phyloP scores from a whole-genome alignment of 2,888 invertebrate species.

The Agrotis exclamationis region DNA sequence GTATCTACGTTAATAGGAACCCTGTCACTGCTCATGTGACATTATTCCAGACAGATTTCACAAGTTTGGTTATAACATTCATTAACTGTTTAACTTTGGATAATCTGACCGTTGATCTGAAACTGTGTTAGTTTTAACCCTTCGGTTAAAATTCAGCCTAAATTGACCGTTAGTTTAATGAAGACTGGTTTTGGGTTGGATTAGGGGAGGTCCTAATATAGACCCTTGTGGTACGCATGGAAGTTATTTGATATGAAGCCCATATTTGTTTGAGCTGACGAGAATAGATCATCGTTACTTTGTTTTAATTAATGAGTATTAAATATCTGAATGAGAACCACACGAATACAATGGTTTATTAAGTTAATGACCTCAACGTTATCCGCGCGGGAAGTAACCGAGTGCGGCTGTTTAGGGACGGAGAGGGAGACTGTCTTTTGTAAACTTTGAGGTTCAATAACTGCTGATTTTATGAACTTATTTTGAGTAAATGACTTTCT shows the following conservation, averaged over 20 bases:
- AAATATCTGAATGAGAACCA: not conserved
- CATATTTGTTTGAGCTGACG: constrained; percentile 23
- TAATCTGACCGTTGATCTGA: constrained; percentile 58
- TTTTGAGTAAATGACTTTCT: too few species aligned
- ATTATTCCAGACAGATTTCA: constrained; percentile 49
- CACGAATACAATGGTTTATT: not conserved
- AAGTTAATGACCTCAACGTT: not conserved
- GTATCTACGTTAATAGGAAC: constrained; percentile 21
- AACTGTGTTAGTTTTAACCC: constrained; percentile 61
- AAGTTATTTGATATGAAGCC: constrained; percentile 23
- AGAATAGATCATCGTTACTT: constrained; percentile 10
- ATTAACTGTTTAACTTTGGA: constrained; percentile 61
- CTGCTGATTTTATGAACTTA: too few species aligned
- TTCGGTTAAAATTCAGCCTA: constrained; percentile 49
- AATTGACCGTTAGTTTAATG: constrained; percentile 57
- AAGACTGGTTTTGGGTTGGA: constrained; percentile 51
- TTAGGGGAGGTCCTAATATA: constrained; percentile 34
- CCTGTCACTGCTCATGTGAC: constrained; percentile 39
- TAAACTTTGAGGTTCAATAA: too few species aligned
- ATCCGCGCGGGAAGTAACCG: too few species aligned
- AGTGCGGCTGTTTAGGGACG: too few species aligned
- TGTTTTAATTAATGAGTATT: constrained; percentile 7
- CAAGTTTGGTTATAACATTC: constrained; percentile 53
- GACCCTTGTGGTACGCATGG: constrained; percentile 38
- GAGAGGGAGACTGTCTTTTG: too few species aligned